phyloP scores from a whole-genome alignment of 2,797 vertebrate species.

The Mionectes olivaceus region DNA sequence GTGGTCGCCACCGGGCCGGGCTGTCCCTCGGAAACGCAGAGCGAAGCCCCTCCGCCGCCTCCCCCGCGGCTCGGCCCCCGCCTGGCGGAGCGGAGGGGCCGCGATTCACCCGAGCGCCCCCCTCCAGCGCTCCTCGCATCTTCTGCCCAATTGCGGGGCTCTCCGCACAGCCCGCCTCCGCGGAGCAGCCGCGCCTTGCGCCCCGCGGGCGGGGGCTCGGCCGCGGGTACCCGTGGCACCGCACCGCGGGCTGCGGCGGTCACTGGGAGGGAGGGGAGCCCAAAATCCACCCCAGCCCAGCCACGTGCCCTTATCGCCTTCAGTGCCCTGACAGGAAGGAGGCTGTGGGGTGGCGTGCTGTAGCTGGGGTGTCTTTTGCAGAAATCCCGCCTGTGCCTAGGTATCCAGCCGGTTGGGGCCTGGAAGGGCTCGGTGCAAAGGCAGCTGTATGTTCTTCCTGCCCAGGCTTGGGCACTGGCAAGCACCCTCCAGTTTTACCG shows the following conservation, averaged over 20 bases:
- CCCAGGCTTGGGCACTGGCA: neutral
- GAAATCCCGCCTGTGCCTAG: neutral
- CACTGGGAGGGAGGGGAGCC: rapidly evolving
- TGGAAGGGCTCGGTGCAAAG: neutral
- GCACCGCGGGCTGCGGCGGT: neutral
- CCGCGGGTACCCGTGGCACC: neutral
- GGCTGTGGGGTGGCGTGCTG: rapidly evolving
- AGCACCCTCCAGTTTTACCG: rapidly evolving
- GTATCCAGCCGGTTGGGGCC: neutral
- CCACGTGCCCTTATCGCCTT: neutral
- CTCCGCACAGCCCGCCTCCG: neutral
- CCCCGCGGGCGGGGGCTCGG: neutral
- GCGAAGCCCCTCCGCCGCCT: neutral
- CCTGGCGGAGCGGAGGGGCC: neutral
- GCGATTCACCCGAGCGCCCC: neutral
- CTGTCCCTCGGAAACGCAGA: neutral
- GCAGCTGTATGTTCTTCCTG: neutral
- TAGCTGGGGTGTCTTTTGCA: neutral
- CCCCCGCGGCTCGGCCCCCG: neutral
- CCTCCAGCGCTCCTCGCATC: neutral
- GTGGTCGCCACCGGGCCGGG: neutral
- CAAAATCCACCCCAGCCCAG: rapidly evolving
- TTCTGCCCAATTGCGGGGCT: neutral
- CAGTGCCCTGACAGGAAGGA: neutral
- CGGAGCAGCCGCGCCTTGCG: neutral